phyloP scores from a whole-genome alignment of 1,140 invertebrate genomes.

The Sycophaga agraensis region DNA sequence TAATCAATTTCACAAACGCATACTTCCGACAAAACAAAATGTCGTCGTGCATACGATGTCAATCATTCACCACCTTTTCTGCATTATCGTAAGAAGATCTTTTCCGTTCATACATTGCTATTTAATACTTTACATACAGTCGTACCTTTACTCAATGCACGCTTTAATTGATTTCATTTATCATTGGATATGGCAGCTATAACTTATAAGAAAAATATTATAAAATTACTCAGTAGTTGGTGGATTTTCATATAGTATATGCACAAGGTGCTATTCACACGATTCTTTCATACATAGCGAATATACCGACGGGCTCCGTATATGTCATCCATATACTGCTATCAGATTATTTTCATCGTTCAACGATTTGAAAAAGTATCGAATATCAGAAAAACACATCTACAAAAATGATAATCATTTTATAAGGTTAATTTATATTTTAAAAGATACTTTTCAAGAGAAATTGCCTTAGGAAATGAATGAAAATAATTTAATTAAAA shows the following conservation, averaged over 20 bases:
- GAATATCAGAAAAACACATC: background rate
- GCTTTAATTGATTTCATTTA: slow-evolving; percentile 39
- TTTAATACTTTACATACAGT: slow-evolving; percentile 36
- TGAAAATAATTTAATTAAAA: background rate
- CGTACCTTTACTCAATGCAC: slow-evolving; percentile 40
- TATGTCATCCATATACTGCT: slow-evolving; percentile 21
- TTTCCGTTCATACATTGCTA: slow-evolving; percentile 16
- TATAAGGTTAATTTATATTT: background rate
- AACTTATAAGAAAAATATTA: slow-evolving; percentile 56
- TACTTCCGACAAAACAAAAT: slow-evolving; percentile 37
- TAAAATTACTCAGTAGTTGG: slow-evolving; percentile 53
- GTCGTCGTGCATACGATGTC: slow-evolving; percentile 18
- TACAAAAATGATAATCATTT: slow-evolving; percentile 5
- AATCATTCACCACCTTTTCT: slow-evolving; percentile 33
- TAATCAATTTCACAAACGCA: slow-evolving; percentile 46
- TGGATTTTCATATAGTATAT: slow-evolving; percentile 35
- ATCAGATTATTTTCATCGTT: slow-evolving; percentile 19
- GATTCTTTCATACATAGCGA: slow-evolving; percentile 22
- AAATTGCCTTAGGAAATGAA: too few species aligned
- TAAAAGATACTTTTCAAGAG: background rate
- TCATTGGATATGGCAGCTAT: slow-evolving; percentile 53
- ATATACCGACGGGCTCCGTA: slow-evolving; percentile 26
- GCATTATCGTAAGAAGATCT: background rate
- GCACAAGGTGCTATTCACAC: slow-evolving; percentile 25
- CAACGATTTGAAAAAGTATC: slow-evolving; percentile 16